Percentiles rank a stretch among this genome's conserved stretches.
phyloP scores from a whole-genome alignment of 2,797 vertebrate genomes.

The Chelon labrosus region DNA sequence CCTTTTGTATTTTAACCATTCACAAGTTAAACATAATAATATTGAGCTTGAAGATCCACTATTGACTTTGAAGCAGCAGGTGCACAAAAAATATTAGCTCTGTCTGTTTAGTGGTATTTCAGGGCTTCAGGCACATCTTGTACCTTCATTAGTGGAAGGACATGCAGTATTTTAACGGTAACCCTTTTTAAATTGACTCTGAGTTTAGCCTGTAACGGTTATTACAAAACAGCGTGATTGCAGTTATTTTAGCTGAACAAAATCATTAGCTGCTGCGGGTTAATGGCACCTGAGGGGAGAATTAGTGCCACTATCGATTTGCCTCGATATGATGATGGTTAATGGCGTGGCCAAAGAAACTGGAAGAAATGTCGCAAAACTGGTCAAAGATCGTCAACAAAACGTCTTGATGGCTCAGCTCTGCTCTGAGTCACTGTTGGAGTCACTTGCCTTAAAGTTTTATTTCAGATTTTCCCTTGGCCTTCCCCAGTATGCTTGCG shows the following conservation, averaged over 20 bases:
- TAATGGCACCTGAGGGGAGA: no score
- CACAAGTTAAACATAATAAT: neutral
- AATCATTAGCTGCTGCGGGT: no score
- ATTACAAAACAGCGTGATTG: no score
- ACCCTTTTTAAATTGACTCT: slow-evolving; percentile 1
- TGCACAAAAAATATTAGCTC: neutral
- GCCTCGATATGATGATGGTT: no score
- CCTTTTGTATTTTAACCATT: slow-evolving; percentile 2
- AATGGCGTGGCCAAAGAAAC: no score
- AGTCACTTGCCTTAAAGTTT: slow-evolving; percentile 12
- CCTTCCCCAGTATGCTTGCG: neutral
- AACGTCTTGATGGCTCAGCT: no score
- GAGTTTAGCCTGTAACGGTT: neutral
- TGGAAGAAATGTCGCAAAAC: no score
- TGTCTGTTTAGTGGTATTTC: neutral
- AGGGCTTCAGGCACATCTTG: neutral
- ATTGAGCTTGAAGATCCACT: neutral
- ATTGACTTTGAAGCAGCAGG: slow-evolving; percentile 4
- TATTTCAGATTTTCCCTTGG: neutral
- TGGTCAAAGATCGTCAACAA: no score
- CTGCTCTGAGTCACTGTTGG: neutral
- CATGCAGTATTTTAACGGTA: neutral
- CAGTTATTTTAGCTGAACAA: no score
- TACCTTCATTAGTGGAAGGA: neutral
- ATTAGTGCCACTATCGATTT: no score